Conservation (phyloP, 1,140 invertebrate genomes). For the Aphelinus atriplicis region DNA sequence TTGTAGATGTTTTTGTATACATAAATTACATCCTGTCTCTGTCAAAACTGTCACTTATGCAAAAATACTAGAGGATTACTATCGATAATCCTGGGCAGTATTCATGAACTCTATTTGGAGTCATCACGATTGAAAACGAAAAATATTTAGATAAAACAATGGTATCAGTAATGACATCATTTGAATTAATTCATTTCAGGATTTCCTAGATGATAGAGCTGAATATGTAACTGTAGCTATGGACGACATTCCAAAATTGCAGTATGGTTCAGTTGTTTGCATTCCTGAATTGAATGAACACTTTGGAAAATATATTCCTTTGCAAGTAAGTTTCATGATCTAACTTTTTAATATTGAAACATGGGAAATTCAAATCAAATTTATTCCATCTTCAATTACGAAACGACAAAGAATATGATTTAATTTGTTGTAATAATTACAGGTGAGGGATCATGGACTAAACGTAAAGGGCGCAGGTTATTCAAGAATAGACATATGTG, state of each 20-base stretch:
- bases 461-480: constrained; percentile 59
- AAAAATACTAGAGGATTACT: too few relatives aligned
- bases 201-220: constrained; percentile 64
- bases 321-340: constrained; percentile 46
- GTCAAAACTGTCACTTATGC: too few relatives aligned
- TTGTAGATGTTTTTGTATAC: too few relatives aligned
- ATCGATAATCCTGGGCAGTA: too few relatives aligned
- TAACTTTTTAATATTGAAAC: neutral
- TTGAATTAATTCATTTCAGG: constrained; percentile 49
- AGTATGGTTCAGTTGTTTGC: constrained; percentile 64
- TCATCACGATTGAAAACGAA: too few relatives aligned
- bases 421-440: constrained; percentile 36
- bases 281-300: constrained; percentile 66
- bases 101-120: too few relatives aligned
- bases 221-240: constrained; percentile 66
- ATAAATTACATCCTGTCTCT: too few relatives aligned
- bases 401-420: neutral
- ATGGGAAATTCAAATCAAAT: neutral
- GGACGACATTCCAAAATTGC: constrained; percentile 58
- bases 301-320: constrained; percentile 59
- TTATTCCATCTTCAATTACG: too few relatives aligned
- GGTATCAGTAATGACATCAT: too few relatives aligned
- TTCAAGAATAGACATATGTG: constrained; percentile 65
- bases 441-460: constrained; percentile 59
- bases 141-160: too few relatives aligned